These are phyloP conservation scores for Chelon labrosus DNA, from an alignment of 2,797 vertebrate species.

Conservation along the genomic window DNA sequence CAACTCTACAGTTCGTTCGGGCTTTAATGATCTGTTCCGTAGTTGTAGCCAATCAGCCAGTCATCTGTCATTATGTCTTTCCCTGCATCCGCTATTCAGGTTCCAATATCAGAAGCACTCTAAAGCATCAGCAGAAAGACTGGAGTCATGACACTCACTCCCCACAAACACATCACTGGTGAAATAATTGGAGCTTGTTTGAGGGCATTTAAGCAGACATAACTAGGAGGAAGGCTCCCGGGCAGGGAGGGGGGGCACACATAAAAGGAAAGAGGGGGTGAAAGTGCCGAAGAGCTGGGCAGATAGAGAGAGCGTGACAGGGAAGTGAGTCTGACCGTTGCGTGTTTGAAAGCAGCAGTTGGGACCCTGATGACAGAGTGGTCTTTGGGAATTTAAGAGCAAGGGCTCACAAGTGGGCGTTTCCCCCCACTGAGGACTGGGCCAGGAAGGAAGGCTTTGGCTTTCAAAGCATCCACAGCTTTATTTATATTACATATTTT, in stretches of 20 bases:
- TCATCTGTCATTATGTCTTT: slow-evolving; percentile 73
- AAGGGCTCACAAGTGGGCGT: slow-evolving; percentile 79
- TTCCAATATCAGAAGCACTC: slow-evolving; percentile 73
- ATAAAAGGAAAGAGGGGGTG: slow-evolving; percentile 84
- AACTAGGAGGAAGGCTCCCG: slow-evolving; percentile 72
- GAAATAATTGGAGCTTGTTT: slow-evolving; percentile 76
- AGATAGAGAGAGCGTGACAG: slow-evolving; percentile 62
- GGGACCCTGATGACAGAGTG: slow-evolving; percentile 88
- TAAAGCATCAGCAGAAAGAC: slow-evolving; percentile 55
- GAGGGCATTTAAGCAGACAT: slow-evolving; percentile 76
- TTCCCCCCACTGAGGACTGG: slow-evolving; percentile 80
- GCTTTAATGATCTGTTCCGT: slow-evolving; percentile 61
- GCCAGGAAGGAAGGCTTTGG: slow-evolving; percentile 89
- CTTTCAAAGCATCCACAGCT: slow-evolving; percentile 87
- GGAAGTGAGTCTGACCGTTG: slow-evolving; percentile 82
- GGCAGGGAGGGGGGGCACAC: slow-evolving; percentile 67
- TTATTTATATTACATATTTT: slow-evolving; percentile 92
- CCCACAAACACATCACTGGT: slow-evolving; percentile 52
- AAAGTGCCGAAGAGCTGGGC: slow-evolving; percentile 59
- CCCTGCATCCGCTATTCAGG: slow-evolving; percentile 70
- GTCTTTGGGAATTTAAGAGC: slow-evolving; percentile 89
- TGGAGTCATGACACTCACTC: slow-evolving; percentile 53
- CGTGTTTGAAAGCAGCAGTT: slow-evolving; percentile 87
- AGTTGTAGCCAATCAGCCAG: slow-evolving; percentile 64
- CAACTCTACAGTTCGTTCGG: slow-evolving; percentile 39